Evolutionary conservation across 23 tunicate genomes (phyloP).

Genomic region (Aplidium turbinatum): DNA sequence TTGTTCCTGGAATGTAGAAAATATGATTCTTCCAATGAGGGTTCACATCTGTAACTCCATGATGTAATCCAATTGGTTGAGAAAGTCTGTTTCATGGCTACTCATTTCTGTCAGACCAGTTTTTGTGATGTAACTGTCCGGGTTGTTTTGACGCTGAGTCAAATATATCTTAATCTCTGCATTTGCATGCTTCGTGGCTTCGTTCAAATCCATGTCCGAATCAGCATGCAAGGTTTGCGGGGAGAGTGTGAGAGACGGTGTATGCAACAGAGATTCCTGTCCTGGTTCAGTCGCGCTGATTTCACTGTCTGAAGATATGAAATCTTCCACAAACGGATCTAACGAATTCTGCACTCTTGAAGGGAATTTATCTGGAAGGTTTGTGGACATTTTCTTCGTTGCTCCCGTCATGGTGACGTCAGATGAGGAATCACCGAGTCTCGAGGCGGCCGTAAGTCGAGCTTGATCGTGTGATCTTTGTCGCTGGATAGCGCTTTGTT

Average conservation of each 20-base stretch:
- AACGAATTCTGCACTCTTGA: conserved; percentile 16
- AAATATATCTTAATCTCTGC: neutral
- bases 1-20: too few species aligned
- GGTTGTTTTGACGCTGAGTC: neutral
- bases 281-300: neutral
- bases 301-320: neutral
- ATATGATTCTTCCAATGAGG: neutral
- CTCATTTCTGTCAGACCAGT: too few species aligned
- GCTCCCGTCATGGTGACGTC: neutral
- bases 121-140: conserved; percentile 4
- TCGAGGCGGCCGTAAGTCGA: too few species aligned
- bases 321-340: conserved; percentile 16
- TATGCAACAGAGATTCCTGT: neutral
- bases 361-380: conserved; percentile 1
- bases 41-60: neutral
- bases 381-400: neutral
- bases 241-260: neutral
- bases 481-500: too few species aligned
- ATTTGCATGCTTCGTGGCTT: neutral
- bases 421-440: too few species aligned
- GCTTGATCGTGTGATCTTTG: too few species aligned
- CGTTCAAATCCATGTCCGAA: conserved; percentile 23
- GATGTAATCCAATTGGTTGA: conserved; percentile 14
- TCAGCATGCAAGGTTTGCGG: conserved; percentile 9
- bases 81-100: conserved; percentile 3